phyloP scores from a whole-genome alignment of 30 jellyfish, hydroid and myxozoan genomes.

The Turritopsis rubra region DNA sequence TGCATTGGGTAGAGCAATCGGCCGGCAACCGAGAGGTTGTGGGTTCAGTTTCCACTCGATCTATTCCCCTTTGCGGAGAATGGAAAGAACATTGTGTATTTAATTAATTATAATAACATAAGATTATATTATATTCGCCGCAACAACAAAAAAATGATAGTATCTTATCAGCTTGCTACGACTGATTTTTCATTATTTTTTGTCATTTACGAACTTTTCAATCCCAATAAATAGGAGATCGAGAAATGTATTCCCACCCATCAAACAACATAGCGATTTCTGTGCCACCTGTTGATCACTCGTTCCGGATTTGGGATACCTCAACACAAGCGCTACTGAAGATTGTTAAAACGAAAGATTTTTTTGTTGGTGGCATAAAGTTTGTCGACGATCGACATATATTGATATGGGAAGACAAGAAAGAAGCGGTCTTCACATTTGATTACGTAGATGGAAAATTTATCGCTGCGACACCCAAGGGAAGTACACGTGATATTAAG shows the following conservation, averaged over 20 bases:
- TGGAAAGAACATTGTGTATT: too few relatives aligned
- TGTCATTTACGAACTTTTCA: too few relatives aligned
- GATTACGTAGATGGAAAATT: neutral
- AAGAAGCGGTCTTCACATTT: neutral
- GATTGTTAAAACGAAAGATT: neutral
- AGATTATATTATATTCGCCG: too few relatives aligned
- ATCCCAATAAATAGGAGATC: too few relatives aligned
- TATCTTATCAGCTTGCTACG: too few relatives aligned
- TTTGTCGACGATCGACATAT: neutral
- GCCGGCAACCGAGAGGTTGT: too few relatives aligned
- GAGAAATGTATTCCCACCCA: neutral
- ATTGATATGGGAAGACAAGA: neutral
- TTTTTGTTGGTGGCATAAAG: neutral
- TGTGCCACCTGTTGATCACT: neutral
- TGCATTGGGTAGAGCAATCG: too few relatives aligned
- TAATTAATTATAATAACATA: too few relatives aligned
- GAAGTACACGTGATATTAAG: neutral
- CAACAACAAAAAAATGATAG: too few relatives aligned
- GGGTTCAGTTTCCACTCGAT: too few relatives aligned
- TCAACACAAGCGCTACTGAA: neutral
- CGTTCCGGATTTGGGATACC: neutral
- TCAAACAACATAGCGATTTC: neutral
- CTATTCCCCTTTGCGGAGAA: too few relatives aligned
- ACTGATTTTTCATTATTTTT: too few relatives aligned
- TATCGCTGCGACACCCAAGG: neutral